These are phyloP conservation scores for Aleadryas rufinucha DNA, from an alignment of 2,113 vertebrate species.

Conservation along the genomic window DNA sequence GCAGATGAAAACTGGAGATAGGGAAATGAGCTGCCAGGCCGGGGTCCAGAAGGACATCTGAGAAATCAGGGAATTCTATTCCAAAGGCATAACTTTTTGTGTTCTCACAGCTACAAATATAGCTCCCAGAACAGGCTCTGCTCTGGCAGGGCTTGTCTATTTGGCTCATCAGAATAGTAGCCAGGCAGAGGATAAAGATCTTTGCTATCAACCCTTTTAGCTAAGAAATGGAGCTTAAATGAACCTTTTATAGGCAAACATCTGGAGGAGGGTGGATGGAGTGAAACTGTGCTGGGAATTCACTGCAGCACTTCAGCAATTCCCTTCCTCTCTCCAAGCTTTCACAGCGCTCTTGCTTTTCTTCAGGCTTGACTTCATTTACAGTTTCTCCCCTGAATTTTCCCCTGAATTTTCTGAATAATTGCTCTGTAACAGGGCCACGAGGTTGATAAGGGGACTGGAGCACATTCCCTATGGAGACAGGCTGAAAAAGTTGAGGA, in stretches of 20 bases:
- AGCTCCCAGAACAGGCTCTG: constrained; percentile 44
- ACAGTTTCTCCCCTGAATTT: neutral
- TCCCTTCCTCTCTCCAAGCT: neutral
- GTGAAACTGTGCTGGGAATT: neutral
- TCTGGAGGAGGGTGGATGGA: neutral
- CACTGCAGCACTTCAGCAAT: neutral
- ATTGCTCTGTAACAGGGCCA: neutral
- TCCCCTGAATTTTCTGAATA: neutral
- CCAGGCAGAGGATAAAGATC: constrained; percentile 16
- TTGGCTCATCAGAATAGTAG: constrained; percentile 13
- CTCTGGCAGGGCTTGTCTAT: constrained; percentile 7
- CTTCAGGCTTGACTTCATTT: neutral
- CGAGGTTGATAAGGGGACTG: neutral
- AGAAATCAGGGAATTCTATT: constrained; percentile 49
- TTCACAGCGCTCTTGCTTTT: neutral
- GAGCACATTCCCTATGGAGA: neutral
- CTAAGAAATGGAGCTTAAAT: constrained; percentile 29
- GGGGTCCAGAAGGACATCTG: constrained; percentile 40
- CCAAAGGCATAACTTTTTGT: constrained; percentile 47
- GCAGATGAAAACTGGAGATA: neutral
- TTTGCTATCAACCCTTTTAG: constrained; percentile 22
- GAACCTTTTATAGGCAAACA: constrained; percentile 38
- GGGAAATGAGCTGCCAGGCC: neutral
- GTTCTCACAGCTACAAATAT: constrained; percentile 55
- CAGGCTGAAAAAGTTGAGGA: neutral